phyloP scores from a whole-genome alignment of 92 coral and sea anemone species.

The Siderastrea radians region DNA sequence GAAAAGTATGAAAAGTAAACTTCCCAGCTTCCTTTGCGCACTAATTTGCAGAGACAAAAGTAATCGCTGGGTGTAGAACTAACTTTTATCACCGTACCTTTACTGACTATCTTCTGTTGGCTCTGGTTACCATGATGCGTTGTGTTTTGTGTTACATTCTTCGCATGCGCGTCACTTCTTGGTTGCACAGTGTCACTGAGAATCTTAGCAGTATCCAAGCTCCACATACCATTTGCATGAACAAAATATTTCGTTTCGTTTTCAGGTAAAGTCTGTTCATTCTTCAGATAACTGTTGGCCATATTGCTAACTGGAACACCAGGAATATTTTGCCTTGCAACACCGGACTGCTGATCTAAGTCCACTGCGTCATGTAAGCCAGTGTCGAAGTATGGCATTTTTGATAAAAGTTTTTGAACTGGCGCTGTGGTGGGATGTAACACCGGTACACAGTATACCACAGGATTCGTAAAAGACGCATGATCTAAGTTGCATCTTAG shows the following conservation, averaged over 20 bases:
- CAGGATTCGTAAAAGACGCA: constrained; percentile 66
- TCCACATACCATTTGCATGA: constrained; percentile 5
- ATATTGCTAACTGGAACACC: neutral
- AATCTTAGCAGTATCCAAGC: neutral
- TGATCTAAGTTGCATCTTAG: constrained; percentile 77
- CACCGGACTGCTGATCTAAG: constrained; percentile 8
- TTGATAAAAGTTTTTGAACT: constrained; percentile 11
- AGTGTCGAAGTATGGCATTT: neutral
- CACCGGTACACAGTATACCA: constrained; percentile 69
- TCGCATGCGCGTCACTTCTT: neutral
- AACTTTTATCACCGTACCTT: constrained; percentile 5
- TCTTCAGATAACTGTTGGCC: neutral
- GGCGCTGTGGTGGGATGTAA: constrained; percentile 2
- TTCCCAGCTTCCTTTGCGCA: too few species aligned
- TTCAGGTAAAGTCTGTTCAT: neutral
- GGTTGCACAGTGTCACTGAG: neutral
- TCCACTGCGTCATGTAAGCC: neutral
- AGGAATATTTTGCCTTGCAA: constrained; percentile 27
- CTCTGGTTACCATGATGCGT: constrained; percentile 1
- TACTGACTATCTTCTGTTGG: neutral
- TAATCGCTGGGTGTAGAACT: too few species aligned
- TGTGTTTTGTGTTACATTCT: constrained; percentile 13
- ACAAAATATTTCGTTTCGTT: constrained; percentile 1
- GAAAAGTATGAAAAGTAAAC: too few species aligned
- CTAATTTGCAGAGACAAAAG: too few species aligned